Evolutionary conservation across 2,113 vertebrate species (phyloP).

Genomic region (Malurus cyaneus): DNA sequence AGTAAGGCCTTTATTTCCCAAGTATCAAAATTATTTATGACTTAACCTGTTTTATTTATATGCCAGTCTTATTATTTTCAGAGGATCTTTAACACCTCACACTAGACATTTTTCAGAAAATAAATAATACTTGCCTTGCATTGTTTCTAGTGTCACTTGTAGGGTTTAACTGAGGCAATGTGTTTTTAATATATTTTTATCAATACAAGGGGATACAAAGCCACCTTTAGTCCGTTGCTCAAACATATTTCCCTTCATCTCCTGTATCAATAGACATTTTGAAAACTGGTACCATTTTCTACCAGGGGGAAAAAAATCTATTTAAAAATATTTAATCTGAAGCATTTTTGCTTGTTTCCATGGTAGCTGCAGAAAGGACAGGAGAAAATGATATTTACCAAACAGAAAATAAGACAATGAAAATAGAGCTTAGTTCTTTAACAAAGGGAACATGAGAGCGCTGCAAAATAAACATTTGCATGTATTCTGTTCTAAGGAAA

Average conservation of each 20-base stretch:
- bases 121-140: not conserved
- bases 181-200: constrained; percentile 34
- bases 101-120: not conserved
- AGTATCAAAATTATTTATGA: not conserved
- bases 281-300: not conserved
- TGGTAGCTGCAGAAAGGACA: constrained; percentile 67
- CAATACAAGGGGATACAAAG: not conserved
- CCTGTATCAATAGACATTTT: not conserved
- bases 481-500: constrained; percentile 16
- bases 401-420: constrained; percentile 67
- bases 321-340: constrained; percentile 65
- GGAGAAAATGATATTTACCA: constrained; percentile 56
- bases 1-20: not conserved
- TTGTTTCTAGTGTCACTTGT: not conserved
- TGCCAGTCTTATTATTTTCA: not conserved
- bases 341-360: constrained; percentile 70
- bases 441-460: not conserved
- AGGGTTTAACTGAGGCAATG: not conserved
- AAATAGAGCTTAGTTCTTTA: constrained; percentile 26
- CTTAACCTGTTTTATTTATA: not conserved
- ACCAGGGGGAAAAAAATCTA: constrained; percentile 2
- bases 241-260: not conserved
- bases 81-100: not conserved
- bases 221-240: not conserved
- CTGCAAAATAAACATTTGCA: constrained; percentile 25